A percentile compares a stretch with the other conserved stretches of the same genome.
phyloP scores from a whole-genome alignment of 92 coral and sea anemone species.

The Actinernus sp. region DNA sequence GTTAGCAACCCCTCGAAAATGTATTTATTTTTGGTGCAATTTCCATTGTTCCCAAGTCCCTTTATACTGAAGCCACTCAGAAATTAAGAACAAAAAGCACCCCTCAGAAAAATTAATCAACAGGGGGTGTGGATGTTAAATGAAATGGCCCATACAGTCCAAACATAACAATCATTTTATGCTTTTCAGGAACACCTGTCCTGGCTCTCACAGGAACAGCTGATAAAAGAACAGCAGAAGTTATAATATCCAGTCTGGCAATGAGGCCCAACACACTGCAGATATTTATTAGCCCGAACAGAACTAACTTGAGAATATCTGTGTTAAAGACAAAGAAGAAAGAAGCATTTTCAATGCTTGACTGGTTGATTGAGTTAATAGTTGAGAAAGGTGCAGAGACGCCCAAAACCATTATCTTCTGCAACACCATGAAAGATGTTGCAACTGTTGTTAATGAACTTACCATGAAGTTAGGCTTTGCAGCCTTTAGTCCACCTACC shows the following conservation, averaged over 20 bases:
- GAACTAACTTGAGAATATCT: constrained; percentile 18
- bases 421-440: constrained; percentile 44
- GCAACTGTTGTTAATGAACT: constrained; percentile 31
- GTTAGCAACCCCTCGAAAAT: too few relatives aligned
- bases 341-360: constrained; percentile 4
- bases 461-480: constrained; percentile 4
- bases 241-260: constrained; percentile 10
- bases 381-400: background rate
- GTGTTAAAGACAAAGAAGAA: constrained; percentile 17
- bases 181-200: constrained; percentile 30
- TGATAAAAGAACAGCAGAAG: background rate
- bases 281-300: constrained; percentile 46
- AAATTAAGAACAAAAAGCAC: too few relatives aligned
- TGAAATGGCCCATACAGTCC: too few relatives aligned
- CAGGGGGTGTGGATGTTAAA: too few relatives aligned
- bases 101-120: too few relatives aligned
- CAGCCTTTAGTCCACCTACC: constrained; percentile 14
- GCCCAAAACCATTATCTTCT: constrained; percentile 37
- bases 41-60: too few relatives aligned
- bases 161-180: background rate
- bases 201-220: constrained; percentile 52
- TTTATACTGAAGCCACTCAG: too few relatives aligned
- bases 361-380: constrained; percentile 22
- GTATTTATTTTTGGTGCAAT: too few relatives aligned
- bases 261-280: background rate